Evolutionary conservation across 2,888 invertebrate genomes (phyloP).

Genomic region (Thyatira batis): DNA sequence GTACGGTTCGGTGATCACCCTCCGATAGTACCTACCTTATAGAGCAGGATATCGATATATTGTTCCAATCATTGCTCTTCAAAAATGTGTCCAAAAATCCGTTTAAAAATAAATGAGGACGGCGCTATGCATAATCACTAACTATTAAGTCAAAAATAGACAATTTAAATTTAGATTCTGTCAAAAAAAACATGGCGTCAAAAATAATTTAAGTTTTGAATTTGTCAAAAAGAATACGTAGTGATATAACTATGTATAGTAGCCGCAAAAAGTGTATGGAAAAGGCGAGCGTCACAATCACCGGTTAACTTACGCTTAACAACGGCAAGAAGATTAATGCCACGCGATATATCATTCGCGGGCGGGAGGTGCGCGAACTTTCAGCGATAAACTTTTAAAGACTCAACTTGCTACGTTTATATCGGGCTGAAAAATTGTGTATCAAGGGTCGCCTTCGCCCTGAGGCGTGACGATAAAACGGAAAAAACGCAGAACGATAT

Average conservation of each 20-base stretch:
- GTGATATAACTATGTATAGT: neutral
- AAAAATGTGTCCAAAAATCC: neutral
- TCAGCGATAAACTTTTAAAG: constrained; percentile 80
- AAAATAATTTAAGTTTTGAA: neutral
- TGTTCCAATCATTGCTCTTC: neutral
- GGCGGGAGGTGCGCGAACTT: constrained; percentile 72
- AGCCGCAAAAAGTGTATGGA: constrained; percentile 6
- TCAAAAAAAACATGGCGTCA: too few species aligned
- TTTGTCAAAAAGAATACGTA: neutral
- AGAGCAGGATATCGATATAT: neutral
- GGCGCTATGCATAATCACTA: too few species aligned
- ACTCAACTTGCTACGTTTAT: constrained; percentile 72
- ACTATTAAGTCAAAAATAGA: too few species aligned
- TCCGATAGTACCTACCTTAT: neutral
- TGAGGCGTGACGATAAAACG: constrained; percentile 72
- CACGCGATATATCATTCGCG: constrained; percentile 71
- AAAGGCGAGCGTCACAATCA: constrained; percentile 40
- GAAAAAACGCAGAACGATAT: constrained; percentile 71
- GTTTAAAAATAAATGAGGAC: too few species aligned
- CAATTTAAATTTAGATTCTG: too few species aligned
- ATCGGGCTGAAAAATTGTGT: constrained; percentile 80
- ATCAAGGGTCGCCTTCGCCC: constrained; percentile 63
- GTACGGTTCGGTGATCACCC: constrained; percentile 12
- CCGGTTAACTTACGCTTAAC: constrained; percentile 66
- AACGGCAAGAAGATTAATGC: constrained; percentile 69